Base-by-base conservation (phyloP, 2,888 invertebrate species). In the Caenorhabditis panamensis region DNA sequence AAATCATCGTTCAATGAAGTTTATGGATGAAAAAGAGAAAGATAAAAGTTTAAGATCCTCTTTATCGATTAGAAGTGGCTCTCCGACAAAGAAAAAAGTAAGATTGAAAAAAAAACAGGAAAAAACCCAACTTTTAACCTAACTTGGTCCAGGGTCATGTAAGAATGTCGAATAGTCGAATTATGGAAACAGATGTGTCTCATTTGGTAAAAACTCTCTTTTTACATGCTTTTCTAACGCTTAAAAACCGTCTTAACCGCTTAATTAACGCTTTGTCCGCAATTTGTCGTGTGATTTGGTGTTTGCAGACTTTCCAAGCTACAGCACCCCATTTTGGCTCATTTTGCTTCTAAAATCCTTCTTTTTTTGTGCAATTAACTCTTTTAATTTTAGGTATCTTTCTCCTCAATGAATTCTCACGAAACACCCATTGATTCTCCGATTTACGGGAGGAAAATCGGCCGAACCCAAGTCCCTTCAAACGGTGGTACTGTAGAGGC, bases 361-460 rank as follows among this genome's bases (percentile, higher is more conserved):
- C n/a, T n/a, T 31, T 31, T 31, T 31, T 53, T 18, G 24, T 24
- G n/a, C n/a, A n/a, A n/a, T n/a, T n/a, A n/a, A n/a, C n/a, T n/a
- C n/a, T n/a, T n/a, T n/a, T n/a, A n/a, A 5, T 37, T 53, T 79
- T 62, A 80, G 80, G 80, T 80, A 0, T 80, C 80, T 11, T 80
- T 80, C 51, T 76, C 80, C 16, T 76, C 80, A 4, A 31, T 66
- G 4, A 72, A 72, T 37, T 73, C 73, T 3, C 69, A 75, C 16
- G 75, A 61, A 37, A 69, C 68, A 3, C 72, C 75, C 8, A 56
- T 76, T 26, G 76, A 80, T 44, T 80, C 80, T 2, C 80, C 80
- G 20, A 80, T 76, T 20, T 69, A 76, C 13, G 75, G 69, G 16
- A 24, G 72, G 24, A 81, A 81, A 59, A 18, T 77, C 44, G 68